Conservation (phyloP, 2,113 vertebrate species). For the Cariama cristata region DNA sequence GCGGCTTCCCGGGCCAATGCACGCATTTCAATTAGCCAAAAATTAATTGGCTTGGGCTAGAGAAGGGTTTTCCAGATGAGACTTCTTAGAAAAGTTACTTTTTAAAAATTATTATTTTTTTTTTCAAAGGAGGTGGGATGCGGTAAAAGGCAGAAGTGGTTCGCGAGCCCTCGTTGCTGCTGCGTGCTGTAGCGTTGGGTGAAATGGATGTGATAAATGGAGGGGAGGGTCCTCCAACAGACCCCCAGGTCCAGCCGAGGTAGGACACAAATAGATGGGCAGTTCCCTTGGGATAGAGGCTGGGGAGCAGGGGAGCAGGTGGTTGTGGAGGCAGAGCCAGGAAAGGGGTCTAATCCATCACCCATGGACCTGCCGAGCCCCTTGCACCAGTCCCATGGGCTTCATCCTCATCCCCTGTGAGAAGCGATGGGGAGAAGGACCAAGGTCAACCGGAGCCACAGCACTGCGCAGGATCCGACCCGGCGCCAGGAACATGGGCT, state of each 20-base stretch:
- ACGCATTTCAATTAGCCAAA: background rate
- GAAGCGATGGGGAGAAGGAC: fast-evolving
- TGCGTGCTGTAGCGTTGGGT: fast-evolving
- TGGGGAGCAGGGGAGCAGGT: fast-evolving
- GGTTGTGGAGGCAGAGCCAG: background rate
- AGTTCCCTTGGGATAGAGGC: background rate
- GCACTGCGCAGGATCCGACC: fast-evolving
- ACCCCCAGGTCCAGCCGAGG: background rate
- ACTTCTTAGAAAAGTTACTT: background rate
- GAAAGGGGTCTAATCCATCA: background rate
- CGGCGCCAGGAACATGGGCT: fast-evolving
- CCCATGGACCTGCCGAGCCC: background rate
- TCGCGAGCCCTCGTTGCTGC: fast-evolving
- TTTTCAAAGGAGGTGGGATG: background rate
- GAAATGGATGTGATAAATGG: background rate
- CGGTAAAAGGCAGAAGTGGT: background rate
- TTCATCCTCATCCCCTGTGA: fast-evolving
- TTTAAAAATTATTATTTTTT: background rate
- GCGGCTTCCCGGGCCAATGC: fast-evolving
- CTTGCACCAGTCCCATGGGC: fast-evolving
- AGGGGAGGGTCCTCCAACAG: background rate
- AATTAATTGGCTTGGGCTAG: background rate
- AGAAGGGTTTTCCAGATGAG: background rate
- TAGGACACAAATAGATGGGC: background rate
- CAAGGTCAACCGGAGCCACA: background rate